Evolutionary conservation across 37 sponge, comb jelly and placozoan species (phyloP).

Genomic region (Dysidea cf. avara): DNA sequence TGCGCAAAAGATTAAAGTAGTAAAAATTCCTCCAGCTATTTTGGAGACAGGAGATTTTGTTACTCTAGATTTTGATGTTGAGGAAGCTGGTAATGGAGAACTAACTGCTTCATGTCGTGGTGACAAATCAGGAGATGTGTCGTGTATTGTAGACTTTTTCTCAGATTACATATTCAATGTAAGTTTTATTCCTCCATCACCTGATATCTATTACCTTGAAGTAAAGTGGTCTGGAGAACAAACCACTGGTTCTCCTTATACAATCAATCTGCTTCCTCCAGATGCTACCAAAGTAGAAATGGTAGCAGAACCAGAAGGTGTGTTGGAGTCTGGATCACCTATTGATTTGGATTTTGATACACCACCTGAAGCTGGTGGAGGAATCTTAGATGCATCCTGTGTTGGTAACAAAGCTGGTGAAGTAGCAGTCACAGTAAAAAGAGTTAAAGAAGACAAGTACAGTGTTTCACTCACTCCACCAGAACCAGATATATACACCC

Average conservation of each 20-base stretch:
- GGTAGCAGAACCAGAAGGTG: conserved; percentile 44
- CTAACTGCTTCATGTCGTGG: conserved; percentile 50
- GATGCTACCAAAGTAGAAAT: conserved; percentile 38
- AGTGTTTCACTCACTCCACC: conserved; percentile 50
- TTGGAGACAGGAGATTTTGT: conserved; percentile 30
- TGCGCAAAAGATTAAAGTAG: conserved; percentile 39
- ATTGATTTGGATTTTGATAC: conserved; percentile 47
- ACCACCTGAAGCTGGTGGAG: conserved; percentile 30
- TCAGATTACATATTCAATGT: conserved; percentile 31
- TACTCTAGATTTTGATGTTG: conserved; percentile 25
- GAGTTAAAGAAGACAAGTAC: conserved; percentile 26
- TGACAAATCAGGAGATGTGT: conserved; percentile 41
- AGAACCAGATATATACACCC: conserved; percentile 48
- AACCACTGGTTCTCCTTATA: conserved; percentile 60
- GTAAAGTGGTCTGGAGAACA: conserved; percentile 41
- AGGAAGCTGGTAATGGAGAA: conserved; percentile 66
- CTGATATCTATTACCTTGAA: conserved; percentile 47
- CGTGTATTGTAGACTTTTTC: conserved; percentile 19
- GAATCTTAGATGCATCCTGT: conserved; percentile 41
- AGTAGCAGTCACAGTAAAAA: conserved; percentile 44
- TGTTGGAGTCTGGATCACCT: conserved; percentile 50
- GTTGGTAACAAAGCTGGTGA: conserved; percentile 39
- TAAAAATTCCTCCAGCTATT: conserved; percentile 30
- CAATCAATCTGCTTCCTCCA: conserved; percentile 31
- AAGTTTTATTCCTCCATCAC: conserved; percentile 15